These are phyloP conservation scores for Phorcus lineatus DNA, from an alignment of 2,888 invertebrate genomes.

Conservation along the genomic window DNA sequence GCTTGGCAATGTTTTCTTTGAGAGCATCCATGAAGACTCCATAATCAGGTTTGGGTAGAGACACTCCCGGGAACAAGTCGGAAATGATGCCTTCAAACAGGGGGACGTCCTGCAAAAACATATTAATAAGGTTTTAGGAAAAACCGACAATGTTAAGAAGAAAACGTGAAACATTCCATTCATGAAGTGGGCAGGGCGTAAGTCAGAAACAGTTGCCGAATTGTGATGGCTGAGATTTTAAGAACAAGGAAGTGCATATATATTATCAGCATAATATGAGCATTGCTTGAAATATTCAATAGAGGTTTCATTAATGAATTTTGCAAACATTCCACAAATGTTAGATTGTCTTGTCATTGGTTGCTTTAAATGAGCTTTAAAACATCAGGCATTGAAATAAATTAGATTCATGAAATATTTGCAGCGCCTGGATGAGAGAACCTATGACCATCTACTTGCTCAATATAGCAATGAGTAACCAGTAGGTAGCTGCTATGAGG, in stretches of 20 bases:
- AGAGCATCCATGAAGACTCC: slow-evolving; percentile 74
- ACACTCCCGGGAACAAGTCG: slow-evolving; percentile 75
- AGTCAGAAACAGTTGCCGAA: background rate
- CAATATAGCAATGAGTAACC: too few relatives aligned
- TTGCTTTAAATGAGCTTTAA: too few relatives aligned
- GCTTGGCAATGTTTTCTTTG: slow-evolving; percentile 71
- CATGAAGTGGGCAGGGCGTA: background rate
- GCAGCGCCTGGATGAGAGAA: too few relatives aligned
- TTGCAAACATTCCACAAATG: too few relatives aligned
- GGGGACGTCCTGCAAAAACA: slow-evolving; percentile 73
- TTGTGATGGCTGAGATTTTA: background rate
- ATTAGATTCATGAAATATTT: too few relatives aligned
- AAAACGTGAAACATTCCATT: background rate
- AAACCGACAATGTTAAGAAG: background rate
- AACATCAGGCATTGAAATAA: too few relatives aligned
- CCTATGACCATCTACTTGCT: too few relatives aligned
- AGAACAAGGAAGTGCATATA: background rate
- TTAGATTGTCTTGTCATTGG: too few relatives aligned
- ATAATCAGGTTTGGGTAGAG: slow-evolving; percentile 73
- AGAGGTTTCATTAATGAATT: too few relatives aligned
- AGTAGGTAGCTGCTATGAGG: too few relatives aligned
- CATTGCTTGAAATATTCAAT: too few relatives aligned
- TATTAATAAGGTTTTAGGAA: background rate
- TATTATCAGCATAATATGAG: background rate
- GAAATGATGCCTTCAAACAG: slow-evolving; percentile 76